phyloP scores from a whole-genome alignment of 2,888 invertebrate genomes.

The Aphidius colemani region DNA sequence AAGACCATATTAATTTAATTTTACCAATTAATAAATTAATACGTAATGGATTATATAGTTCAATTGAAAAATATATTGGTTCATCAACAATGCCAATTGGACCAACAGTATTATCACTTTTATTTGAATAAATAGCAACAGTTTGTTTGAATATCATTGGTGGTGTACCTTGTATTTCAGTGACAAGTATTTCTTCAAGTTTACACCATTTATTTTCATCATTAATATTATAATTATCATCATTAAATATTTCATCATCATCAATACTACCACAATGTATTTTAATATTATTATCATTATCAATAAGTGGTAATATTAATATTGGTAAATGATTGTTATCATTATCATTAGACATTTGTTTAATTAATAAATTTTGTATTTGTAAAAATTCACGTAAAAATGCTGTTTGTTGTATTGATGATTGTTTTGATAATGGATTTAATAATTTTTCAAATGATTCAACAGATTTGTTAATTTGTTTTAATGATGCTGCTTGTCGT shows the following conservation, averaged over 20 bases:
- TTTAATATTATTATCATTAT: constrained; percentile 68
- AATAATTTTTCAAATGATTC: constrained; percentile 80
- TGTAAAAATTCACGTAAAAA: constrained; percentile 88
- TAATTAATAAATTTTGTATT: constrained; percentile 68
- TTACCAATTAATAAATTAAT: constrained; percentile 73
- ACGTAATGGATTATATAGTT: constrained; percentile 76
- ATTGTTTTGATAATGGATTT: constrained; percentile 72
- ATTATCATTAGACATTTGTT: constrained; percentile 51
- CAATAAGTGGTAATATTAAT: constrained; percentile 77
- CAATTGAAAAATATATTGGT: constrained; percentile 78
- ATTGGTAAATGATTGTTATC: constrained; percentile 61
- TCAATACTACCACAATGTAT: constrained; percentile 69
- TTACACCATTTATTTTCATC: constrained; percentile 69
- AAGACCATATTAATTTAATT: constrained; percentile 76
- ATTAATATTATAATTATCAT: constrained; percentile 55
- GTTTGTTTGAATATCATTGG: constrained; percentile 81
- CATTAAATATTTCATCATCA: constrained; percentile 47
- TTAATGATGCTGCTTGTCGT: constrained; percentile 83
- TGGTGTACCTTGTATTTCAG: constrained; percentile 70
- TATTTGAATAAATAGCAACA: constrained; percentile 72
- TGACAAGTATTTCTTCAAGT: constrained; percentile 78
- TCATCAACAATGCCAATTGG: constrained; percentile 81
- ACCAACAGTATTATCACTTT: constrained; percentile 67
- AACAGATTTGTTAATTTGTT: constrained; percentile 72
- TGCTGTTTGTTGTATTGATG: constrained; percentile 74